Percentiles rank a stretch among this genome's conserved stretches.
phyloP scores from a whole-genome alignment of 2,113 vertebrate genomes.

The Oreochromis tanganicae region DNA sequence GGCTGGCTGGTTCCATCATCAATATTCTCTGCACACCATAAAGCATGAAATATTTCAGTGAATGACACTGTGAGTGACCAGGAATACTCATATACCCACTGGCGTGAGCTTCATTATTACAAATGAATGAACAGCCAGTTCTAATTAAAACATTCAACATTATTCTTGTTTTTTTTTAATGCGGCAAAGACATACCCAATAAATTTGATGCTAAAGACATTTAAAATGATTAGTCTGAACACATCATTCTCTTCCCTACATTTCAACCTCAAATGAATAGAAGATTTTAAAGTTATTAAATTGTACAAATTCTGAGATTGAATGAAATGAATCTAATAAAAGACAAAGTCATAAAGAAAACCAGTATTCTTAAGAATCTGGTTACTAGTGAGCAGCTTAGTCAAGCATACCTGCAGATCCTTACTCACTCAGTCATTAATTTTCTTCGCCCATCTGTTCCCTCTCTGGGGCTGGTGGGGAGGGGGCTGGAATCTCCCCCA shows the following conservation, averaged over 20 bases:
- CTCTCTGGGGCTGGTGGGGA: background rate
- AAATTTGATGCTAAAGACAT: background rate
- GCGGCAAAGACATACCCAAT: background rate
- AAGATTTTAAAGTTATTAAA: background rate
- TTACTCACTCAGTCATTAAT: conserved; percentile 39
- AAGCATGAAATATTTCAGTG: background rate
- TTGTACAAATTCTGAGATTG: background rate
- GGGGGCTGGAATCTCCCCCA: background rate
- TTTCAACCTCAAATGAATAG: background rate
- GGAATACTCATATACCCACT: background rate
- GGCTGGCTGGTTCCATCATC: background rate
- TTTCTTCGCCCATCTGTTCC: conserved; percentile 46
- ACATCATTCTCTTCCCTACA: background rate
- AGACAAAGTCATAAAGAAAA: background rate
- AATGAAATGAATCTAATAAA: background rate
- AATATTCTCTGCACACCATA: background rate
- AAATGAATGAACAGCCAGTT: background rate
- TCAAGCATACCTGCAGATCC: conserved; percentile 6
- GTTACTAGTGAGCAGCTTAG: background rate
- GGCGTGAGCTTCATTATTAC: accelerated
- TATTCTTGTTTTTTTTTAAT: background rate
- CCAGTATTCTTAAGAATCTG: background rate
- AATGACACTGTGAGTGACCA: background rate
- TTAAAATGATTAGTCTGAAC: background rate
- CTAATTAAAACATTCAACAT: background rate